A percentile compares a stretch with the other conserved stretches of the same genome.
Evolutionary conservation across 1,140 invertebrate genomes (phyloP).

Genomic region (Goniozus legneri): DNA sequence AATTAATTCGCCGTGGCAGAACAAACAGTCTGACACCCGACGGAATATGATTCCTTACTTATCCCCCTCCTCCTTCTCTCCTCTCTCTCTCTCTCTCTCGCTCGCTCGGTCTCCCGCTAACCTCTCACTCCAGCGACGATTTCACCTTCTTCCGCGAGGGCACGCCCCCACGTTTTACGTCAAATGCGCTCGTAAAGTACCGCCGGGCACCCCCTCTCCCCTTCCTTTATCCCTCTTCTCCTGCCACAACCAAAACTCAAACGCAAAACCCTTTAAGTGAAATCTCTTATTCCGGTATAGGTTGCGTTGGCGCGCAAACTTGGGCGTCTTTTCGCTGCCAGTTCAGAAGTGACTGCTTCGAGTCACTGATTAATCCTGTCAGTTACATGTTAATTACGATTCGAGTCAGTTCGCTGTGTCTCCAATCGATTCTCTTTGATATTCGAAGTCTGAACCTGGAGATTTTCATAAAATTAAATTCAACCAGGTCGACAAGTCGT

Average conservation of each 20-base stretch:
- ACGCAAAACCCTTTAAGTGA: slow-evolving; percentile 56
- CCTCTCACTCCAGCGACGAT: slow-evolving; percentile 19
- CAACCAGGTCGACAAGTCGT: no score
- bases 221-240: slow-evolving; percentile 24
- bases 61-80: slow-evolving; percentile 21
- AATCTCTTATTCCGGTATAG: slow-evolving; percentile 56
- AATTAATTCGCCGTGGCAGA: slow-evolving; percentile 43
- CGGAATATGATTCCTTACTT: slow-evolving; percentile 48
- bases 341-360: slow-evolving; percentile 6
- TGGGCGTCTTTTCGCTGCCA: slow-evolving; percentile 32
- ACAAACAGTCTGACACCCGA: slow-evolving; percentile 44
- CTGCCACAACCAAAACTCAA: slow-evolving; percentile 56
- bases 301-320: no score
- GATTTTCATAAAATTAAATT: no score
- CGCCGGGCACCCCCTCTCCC: no score
- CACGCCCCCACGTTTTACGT: no score
- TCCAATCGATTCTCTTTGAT: no score
- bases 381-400: background rate
- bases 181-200: no score
- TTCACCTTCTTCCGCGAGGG: slow-evolving; percentile 3
- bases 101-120: slow-evolving; percentile 31
- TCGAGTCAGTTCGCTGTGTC: no score
- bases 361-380: background rate
- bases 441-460: no score
- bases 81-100: slow-evolving; percentile 7